phyloP scores from a whole-genome alignment of 2,888 invertebrate species.

The Trichogramma evanescens region DNA sequence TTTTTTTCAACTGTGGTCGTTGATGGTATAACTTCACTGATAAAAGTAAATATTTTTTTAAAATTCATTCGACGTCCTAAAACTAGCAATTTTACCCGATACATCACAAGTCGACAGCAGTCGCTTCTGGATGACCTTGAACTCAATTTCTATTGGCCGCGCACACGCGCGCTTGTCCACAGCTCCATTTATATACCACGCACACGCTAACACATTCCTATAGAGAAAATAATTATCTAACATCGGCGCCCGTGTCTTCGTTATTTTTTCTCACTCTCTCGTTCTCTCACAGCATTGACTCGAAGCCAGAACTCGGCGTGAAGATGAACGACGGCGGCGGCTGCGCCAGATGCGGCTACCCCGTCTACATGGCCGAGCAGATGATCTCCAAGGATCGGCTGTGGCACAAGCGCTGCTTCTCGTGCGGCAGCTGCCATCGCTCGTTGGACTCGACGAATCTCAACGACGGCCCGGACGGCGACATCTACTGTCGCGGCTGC shows the following conservation, averaged over 20 bases:
- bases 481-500: conserved; percentile 88
- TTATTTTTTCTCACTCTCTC: not conserved
- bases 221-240: not conserved
- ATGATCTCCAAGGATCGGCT: conserved; percentile 89
- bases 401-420: conserved; percentile 92
- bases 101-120: too few relatives aligned
- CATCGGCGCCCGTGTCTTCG: not conserved
- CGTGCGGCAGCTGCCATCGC: conserved; percentile 79
- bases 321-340: conserved; percentile 72
- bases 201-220: not conserved
- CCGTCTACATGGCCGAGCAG: conserved; percentile 93
- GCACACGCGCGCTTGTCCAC: not conserved
- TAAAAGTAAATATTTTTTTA: too few relatives aligned
- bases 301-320: conserved; percentile 65
- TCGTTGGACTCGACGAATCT: conserved; percentile 85
- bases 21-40: too few relatives aligned
- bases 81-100: too few relatives aligned
- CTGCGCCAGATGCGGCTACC: conserved; percentile 81
- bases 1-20: too few relatives aligned
- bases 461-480: conserved; percentile 86
- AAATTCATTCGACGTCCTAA: too few relatives aligned
- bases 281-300: conserved; percentile 56
- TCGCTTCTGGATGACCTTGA: too few relatives aligned
- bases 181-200: not conserved
- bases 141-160: too few relatives aligned